A percentile compares a stretch with the other conserved stretches of the same genome.
Evolutionary conservation across 1,140 invertebrate species (phyloP).

Genomic region (Potamilus streckersoni): DNA sequence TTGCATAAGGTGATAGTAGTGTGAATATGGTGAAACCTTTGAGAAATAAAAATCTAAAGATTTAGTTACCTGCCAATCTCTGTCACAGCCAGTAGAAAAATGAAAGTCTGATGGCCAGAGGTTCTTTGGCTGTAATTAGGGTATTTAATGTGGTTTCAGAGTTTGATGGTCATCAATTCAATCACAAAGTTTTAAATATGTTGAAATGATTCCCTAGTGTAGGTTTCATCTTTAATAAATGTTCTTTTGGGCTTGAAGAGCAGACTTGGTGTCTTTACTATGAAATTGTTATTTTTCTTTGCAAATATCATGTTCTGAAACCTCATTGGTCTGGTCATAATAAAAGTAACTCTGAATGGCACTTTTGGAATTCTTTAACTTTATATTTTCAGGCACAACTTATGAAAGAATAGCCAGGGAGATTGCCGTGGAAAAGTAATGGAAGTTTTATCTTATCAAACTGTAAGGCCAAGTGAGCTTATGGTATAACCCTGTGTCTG

Average conservation of each 20-base stretch:
- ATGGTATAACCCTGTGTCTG: too few species aligned
- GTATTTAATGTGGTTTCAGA: too few species aligned
- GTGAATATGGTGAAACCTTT: too few species aligned
- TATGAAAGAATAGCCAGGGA: slow-evolving; percentile 51
- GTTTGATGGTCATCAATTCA: too few species aligned
- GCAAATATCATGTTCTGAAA: neutral
- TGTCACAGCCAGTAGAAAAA: too few species aligned
- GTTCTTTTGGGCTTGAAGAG: neutral
- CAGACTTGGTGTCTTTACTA: neutral
- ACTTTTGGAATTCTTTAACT: slow-evolving; percentile 2
- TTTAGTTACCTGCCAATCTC: too few species aligned
- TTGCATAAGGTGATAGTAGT: too few species aligned
- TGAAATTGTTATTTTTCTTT: neutral
- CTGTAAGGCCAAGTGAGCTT: too few species aligned
- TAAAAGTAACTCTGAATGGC: neutral
- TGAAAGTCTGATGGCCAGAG: too few species aligned
- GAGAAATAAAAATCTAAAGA: too few species aligned
- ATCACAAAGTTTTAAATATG: neutral
- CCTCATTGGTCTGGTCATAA: neutral
- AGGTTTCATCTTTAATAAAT: neutral
- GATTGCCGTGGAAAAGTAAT: slow-evolving; percentile 56
- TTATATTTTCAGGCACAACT: slow-evolving; percentile 47
- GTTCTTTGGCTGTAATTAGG: too few species aligned
- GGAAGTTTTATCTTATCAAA: too few species aligned
- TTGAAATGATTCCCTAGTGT: neutral